Evolutionary conservation across 2,113 vertebrate genomes (phyloP), one percentile per base, ranked within the genome.

Genomic region (Tenebrosternarchus preto): DNA sequence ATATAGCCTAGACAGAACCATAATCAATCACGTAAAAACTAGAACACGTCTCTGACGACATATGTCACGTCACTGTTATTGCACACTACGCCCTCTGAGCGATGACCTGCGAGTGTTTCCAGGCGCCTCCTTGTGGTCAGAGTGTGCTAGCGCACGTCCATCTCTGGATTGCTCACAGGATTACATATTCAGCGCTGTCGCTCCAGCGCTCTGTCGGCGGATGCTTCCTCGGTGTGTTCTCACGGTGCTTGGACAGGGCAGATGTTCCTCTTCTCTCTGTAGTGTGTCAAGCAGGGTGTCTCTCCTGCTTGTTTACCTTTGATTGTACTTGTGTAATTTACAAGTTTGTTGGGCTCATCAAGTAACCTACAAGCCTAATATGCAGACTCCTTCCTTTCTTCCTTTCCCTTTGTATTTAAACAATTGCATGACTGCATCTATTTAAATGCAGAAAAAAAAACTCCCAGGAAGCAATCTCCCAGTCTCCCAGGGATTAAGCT

Each of bases 121-220:
- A 83, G 67, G 78, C 22, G 22, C 85, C 85, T 72, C 77, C 88
- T 80, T 29, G 86, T 86, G 89, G 83, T 20, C 67, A 43, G 17
- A 25, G 11, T 15, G 8, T 53, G 5, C 19, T 29, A 50, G 60
- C 85, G 63, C 78, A 76, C 4, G 3, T 25, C 64, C 76, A 85
- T 56, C 70, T 53, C 56, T 64, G 83, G 85, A 67, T 80, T 69
- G 59, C 64, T 69, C 73, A 66, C 68, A 76, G 80, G 87, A 91
- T 92, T 90, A 90, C 87, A 89, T 90, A n/a, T n/a, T n/a, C n/a
- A 90, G 83, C 59, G 12, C 85, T 89, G 90, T 91, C 85, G 88
- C 82, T 78, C 78, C 60, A 69, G 81, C 68, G 82, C 74, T 29
- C 81, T 87, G 87, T 91, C 90, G 88, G 92, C 91, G 91, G 90